phyloP scores from a whole-genome alignment of 2,888 invertebrate genomes.

The Polietes domitor region DNA sequence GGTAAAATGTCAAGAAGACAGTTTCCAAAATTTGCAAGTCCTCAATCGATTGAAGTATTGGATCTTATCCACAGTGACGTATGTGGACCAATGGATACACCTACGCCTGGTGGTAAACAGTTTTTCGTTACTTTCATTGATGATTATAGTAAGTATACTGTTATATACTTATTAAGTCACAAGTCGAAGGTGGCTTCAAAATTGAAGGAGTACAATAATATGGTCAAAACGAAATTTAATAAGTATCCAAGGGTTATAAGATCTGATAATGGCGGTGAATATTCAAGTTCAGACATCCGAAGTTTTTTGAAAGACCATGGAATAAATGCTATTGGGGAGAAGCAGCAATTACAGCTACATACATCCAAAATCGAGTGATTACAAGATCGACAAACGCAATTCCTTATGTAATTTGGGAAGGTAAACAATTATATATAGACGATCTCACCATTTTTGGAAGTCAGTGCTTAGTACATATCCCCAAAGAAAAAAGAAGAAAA shows the following conservation, averaged over 20 bases:
- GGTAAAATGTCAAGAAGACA: no score
- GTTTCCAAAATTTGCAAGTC: no score
- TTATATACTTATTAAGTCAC: no score
- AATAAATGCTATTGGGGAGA: slow-evolving; percentile 46
- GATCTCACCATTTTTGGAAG: slow-evolving; percentile 24
- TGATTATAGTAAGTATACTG: no score
- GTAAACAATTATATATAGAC: background rate
- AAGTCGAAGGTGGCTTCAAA: background rate
- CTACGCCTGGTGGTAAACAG: no score
- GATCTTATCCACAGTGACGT: no score
- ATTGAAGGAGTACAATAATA: slow-evolving; percentile 7
- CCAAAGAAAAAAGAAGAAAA: slow-evolving; percentile 20
- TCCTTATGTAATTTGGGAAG: slow-evolving; percentile 38
- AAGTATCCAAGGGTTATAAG: slow-evolving; percentile 5
- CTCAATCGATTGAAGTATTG: no score
- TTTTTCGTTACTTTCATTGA: no score
- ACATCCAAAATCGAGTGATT: no score
- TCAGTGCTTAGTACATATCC: background rate
- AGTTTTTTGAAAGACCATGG: slow-evolving; percentile 32
- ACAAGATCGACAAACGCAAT: background rate
- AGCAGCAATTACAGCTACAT: no score
- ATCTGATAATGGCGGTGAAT: slow-evolving; percentile 54
- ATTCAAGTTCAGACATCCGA: slow-evolving; percentile 1
- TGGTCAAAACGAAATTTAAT: background rate
- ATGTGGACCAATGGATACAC: no score